Evolutionary conservation across 1,140 invertebrate genomes (phyloP).

Genomic region (Argopecten irradians): DNA sequence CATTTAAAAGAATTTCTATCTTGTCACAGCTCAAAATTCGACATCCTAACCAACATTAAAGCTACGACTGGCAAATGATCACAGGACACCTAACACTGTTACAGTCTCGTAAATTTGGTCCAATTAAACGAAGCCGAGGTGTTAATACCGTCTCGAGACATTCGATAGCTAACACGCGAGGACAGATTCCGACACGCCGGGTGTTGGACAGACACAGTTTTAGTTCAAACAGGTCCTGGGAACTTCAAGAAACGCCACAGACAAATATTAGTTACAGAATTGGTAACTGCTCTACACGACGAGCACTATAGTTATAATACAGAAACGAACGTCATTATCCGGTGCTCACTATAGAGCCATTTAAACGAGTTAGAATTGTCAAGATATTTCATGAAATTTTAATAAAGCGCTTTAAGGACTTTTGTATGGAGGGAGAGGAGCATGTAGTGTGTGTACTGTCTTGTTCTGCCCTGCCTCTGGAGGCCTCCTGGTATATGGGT

Average conservation of each 20-base stretch:
- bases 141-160: neutral
- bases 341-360: too few species aligned
- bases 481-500: too few species aligned
- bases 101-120: conserved; percentile 17
- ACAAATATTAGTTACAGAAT: neutral
- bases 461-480: too few species aligned
- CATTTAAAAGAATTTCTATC: neutral
- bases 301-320: neutral
- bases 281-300: neutral
- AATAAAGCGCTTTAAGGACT: neutral
- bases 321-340: neutral
- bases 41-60: neutral
- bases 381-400: neutral
- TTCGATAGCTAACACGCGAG: neutral
- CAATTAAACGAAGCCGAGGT: neutral
- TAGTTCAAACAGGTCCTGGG: neutral
- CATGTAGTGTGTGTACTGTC: too few species aligned
- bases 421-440: too few species aligned
- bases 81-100: neutral
- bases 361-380: neutral
- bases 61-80: neutral
- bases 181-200: neutral
- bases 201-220: neutral
- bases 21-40: neutral
- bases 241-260: neutral